phyloP scores from a whole-genome alignment of 2,888 invertebrate species.

The Allophyes oxyacanthae region DNA sequence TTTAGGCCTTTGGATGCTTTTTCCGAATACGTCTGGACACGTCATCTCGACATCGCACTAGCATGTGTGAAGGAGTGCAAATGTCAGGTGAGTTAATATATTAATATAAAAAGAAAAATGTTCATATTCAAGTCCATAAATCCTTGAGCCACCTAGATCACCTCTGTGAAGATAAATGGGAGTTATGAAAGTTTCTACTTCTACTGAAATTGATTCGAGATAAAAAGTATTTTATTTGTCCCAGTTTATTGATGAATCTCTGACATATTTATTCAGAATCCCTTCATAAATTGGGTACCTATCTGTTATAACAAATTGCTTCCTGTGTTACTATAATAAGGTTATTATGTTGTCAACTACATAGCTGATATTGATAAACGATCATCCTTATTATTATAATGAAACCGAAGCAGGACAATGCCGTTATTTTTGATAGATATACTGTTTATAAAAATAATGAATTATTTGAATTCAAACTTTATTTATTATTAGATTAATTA shows the following conservation, averaged over 20 bases:
- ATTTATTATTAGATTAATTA: no score
- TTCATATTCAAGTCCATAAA: constrained; percentile 2
- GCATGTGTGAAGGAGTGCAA: constrained; percentile 78
- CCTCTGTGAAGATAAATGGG: constrained; percentile 22
- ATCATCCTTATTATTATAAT: background rate
- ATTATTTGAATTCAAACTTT: no score
- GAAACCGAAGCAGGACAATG: background rate
- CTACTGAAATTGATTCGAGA: constrained; percentile 9
- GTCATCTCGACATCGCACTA: constrained; percentile 74
- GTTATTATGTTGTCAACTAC: constrained; percentile 4
- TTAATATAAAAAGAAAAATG: background rate
- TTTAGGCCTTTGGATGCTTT: constrained; percentile 75
- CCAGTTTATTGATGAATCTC: constrained; percentile 9
- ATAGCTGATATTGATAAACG: background rate
- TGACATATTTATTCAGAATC: constrained; percentile 19
- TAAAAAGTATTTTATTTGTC: constrained; percentile 12
- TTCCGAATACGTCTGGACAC: constrained; percentile 68
- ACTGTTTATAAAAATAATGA: no score
- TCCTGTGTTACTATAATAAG: background rate
- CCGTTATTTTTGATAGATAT: no score
- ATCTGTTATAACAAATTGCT: constrained; percentile 5
- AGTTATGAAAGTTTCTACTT: constrained; percentile 20
- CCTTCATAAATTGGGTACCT: background rate
- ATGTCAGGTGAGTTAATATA: constrained; percentile 75
- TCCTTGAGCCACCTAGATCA: background rate